Evolutionary conservation across 2,888 invertebrate species (phyloP).

Genomic region (Hydraecia micacea): DNA sequence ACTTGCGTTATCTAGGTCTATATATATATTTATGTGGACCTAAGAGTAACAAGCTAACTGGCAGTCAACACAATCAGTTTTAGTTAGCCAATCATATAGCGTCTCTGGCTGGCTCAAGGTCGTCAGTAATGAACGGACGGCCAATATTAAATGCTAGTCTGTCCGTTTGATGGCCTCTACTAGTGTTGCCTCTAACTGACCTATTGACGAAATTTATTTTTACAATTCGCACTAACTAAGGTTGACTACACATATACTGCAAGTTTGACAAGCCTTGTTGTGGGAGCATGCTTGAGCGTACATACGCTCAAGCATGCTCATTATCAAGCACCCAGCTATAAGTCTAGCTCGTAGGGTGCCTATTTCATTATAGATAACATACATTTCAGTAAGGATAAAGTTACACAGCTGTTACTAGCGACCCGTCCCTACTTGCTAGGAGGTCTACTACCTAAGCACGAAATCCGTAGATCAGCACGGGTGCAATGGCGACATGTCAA

Average conservation of each 20-base stretch:
- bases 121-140: background rate
- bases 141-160: background rate
- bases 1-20: too few relatives aligned
- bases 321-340: background rate
- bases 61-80: background rate
- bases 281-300: background rate
- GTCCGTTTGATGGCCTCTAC: conserved; percentile 27
- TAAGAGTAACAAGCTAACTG: background rate
- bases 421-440: background rate
- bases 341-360: background rate
- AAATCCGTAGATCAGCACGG: background rate
- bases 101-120: conserved; percentile 27
- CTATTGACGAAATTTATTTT: conserved; percentile 5
- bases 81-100: conserved; percentile 8
- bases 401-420: background rate
- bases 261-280: background rate
- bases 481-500: background rate
- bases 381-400: background rate
- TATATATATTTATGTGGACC: background rate
- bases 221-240: background rate
- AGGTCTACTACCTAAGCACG: background rate
- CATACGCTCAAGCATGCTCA: too few relatives aligned
- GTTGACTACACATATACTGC: background rate
- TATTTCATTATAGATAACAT: background rate
- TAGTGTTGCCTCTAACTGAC: conserved; percentile 1